Percentiles rank a stretch among this genome's conserved stretches.
phyloP scores from a whole-genome alignment of 2,888 invertebrate species.

The Steinernema scapterisci region DNA sequence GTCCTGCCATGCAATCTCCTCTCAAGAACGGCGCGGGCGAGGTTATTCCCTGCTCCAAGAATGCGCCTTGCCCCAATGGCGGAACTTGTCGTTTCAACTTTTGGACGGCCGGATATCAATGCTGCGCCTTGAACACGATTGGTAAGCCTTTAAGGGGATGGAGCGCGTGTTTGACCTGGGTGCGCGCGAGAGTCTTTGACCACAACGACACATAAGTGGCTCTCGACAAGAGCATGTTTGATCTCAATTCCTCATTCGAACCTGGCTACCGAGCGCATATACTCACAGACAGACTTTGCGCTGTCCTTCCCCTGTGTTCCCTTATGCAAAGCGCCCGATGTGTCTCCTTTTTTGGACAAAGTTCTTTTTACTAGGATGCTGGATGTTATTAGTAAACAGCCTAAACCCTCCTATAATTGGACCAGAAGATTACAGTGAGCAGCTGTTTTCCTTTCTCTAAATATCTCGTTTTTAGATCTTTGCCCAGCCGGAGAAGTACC shows the following conservation, averaged over 20 bases:
- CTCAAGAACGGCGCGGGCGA: constrained; percentile 33
- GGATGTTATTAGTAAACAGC: background rate
- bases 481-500: constrained; percentile 49
- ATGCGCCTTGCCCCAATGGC: constrained; percentile 42
- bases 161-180: background rate
- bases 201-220: constrained; percentile 21
- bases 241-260: constrained; percentile 30
- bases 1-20: constrained; percentile 40
- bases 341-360: background rate
- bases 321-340: background rate
- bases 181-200: constrained; percentile 24
- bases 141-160: constrained; percentile 31
- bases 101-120: constrained; percentile 56
- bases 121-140: constrained; percentile 46
- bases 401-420: background rate
- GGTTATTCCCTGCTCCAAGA: constrained; percentile 33
- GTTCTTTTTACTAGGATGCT: background rate
- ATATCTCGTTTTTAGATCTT: constrained; percentile 38
- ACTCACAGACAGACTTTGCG: background rate
- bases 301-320: background rate
- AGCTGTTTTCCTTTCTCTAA: background rate
- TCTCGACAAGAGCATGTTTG: constrained; percentile 29
- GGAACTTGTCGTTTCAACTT: constrained; percentile 54
- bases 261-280: background rate
- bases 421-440: constrained; percentile 22